phyloP scores from a whole-genome alignment of 2,888 invertebrate species.

The Acutogordius australiensis region DNA sequence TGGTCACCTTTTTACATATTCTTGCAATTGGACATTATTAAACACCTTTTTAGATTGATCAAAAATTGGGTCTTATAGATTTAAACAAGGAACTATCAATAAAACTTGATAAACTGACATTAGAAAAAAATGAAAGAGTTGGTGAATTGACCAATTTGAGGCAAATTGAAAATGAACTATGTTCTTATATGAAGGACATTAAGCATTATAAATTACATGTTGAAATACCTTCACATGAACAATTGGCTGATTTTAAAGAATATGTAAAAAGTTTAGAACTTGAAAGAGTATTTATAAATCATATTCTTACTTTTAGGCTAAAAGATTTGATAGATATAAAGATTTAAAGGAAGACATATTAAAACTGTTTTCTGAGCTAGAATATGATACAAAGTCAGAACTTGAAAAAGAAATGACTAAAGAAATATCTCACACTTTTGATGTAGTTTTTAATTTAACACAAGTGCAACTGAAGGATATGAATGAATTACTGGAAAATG shows the following conservation, averaged over 20 bases:
- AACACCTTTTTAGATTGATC: neutral
- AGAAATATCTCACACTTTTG: too few species aligned
- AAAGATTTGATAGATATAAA: neutral
- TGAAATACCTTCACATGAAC: neutral
- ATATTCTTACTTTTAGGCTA: neutral
- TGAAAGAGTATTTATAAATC: neutral
- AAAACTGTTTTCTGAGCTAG: neutral
- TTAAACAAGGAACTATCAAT: neutral
- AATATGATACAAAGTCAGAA: too few species aligned
- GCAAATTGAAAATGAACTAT: neutral
- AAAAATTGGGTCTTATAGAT: neutral
- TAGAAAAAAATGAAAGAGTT: neutral
- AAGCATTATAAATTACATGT: neutral
- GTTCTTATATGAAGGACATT: neutral
- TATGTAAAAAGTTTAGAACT: neutral
- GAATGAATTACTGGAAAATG: constrained; percentile 7
- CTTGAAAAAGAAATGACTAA: too few species aligned
- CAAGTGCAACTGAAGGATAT: neutral
- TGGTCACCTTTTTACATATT: too few species aligned
- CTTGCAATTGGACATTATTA: too few species aligned
- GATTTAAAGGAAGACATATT: neutral
- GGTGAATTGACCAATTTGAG: neutral
- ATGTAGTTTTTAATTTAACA: neutral
- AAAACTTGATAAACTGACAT: neutral
- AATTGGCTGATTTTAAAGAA: neutral